Evolutionary conservation across 1,140 invertebrate genomes (phyloP).

Genomic region (Bradynema listronoti): DNA sequence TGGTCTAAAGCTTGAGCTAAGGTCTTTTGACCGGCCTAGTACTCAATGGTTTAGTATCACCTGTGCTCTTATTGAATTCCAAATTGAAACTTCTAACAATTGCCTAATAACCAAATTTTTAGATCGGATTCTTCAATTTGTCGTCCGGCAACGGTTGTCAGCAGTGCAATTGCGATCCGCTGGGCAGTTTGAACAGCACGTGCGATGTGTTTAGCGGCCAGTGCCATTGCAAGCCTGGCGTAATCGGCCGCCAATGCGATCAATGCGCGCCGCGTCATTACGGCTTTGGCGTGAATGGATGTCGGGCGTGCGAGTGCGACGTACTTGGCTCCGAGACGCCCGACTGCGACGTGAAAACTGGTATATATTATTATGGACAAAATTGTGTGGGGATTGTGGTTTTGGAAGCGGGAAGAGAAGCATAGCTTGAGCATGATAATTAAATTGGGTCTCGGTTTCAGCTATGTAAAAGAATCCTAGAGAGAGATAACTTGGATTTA

Average conservation of each 20-base stretch:
- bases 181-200: conserved; percentile 74
- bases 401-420: too few species aligned
- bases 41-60: too few species aligned
- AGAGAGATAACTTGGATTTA: too few species aligned
- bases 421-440: too few species aligned
- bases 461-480: too few species aligned
- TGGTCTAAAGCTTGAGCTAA: too few species aligned
- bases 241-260: conserved; percentile 70
- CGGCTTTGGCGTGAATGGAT: conserved; percentile 72
- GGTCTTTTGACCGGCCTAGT: too few species aligned
- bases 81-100: too few species aligned
- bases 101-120: too few species aligned
- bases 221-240: conserved; percentile 70
- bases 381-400: too few species aligned
- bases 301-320: conserved; percentile 52
- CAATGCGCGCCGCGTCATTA: conserved; percentile 76
- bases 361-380: conserved; percentile 2
- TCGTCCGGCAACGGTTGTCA: conserved; percentile 67
- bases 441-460: too few species aligned
- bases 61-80: too few species aligned
- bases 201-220: conserved; percentile 75
- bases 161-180: conserved; percentile 74
- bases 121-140: conserved; percentile 70
- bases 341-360: conserved; percentile 51
- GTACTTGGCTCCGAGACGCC: conserved; percentile 41